phyloP scores from a whole-genome alignment of 2,113 vertebrate species.

The Ageneiosus marmoratus region DNA sequence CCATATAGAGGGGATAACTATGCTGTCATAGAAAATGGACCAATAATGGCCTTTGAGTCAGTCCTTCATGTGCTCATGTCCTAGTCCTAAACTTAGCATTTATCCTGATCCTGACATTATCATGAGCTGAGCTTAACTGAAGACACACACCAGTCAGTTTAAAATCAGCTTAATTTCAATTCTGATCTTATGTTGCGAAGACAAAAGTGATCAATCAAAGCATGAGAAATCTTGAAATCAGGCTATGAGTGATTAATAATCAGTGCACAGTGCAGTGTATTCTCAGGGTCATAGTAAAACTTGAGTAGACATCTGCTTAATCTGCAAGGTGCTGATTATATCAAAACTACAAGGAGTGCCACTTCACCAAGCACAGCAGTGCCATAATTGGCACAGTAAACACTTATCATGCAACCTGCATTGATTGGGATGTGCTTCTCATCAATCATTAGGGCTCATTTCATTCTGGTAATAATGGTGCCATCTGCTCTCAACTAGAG shows the following conservation, averaged over 20 bases:
- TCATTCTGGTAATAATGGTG: slow-evolving; percentile 71
- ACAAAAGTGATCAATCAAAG: slow-evolving; percentile 35
- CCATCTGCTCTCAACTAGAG: slow-evolving; percentile 73
- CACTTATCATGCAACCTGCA: slow-evolving; percentile 73
- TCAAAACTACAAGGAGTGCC: slow-evolving; percentile 69
- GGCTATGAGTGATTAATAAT: slow-evolving; percentile 67
- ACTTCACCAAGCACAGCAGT: slow-evolving; percentile 67
- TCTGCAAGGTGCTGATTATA: slow-evolving; percentile 60
- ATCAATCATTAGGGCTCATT: slow-evolving; percentile 75
- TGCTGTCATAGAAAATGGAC: background rate
- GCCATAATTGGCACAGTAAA: slow-evolving; percentile 73
- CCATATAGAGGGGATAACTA: background rate
- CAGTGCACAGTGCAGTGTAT: slow-evolving; percentile 48
- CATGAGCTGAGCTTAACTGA: background rate
- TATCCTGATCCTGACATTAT: too few species aligned
- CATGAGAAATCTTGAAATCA: slow-evolving; percentile 38
- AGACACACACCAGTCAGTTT: background rate
- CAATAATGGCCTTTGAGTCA: background rate
- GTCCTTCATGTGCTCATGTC: background rate
- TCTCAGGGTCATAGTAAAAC: slow-evolving; percentile 53
- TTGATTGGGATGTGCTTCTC: slow-evolving; percentile 75
- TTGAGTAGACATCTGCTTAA: slow-evolving; percentile 63
- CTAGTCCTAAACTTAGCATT: background rate
- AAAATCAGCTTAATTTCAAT: background rate
- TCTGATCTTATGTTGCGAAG: slow-evolving; percentile 15